Percentiles rank a stretch among this genome's conserved stretches.
Evolutionary conservation across 53 echinoderm and acorn worm species (phyloP).

Genomic region (Hippasteria phrygiana): DNA sequence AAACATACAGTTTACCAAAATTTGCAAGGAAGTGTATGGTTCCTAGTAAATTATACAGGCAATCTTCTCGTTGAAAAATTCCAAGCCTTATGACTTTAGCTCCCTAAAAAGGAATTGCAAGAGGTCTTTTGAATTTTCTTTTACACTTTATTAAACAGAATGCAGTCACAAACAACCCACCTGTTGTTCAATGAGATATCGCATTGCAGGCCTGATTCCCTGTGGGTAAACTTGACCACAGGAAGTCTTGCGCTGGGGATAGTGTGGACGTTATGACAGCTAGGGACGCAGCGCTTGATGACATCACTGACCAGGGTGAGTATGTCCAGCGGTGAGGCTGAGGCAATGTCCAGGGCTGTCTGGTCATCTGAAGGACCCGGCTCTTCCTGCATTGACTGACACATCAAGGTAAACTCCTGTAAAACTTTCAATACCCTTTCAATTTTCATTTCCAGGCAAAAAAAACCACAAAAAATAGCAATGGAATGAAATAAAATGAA

Average conservation of each 20-base stretch:
- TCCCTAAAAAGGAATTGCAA: too few species aligned
- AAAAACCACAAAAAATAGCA: too few species aligned
- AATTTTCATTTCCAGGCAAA: too few species aligned
- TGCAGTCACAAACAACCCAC: conserved; percentile 9
- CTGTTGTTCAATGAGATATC: conserved; percentile 91
- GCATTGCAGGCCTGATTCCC: conserved; percentile 85
- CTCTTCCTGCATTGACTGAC: neutral
- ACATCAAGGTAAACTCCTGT: neutral
- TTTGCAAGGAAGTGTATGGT: too few species aligned
- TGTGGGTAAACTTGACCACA: conserved; percentile 90
- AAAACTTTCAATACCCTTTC: neutral
- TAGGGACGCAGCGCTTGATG: conserved; percentile 86
- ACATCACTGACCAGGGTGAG: conserved; percentile 81
- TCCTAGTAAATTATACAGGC: too few species aligned
- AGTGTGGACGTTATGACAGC: conserved; percentile 77
- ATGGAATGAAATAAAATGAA: too few species aligned
- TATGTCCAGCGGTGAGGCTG: conserved; percentile 61
- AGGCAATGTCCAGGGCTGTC: conserved; percentile 22
- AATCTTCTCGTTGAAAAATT: too few species aligned
- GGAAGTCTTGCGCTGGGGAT: conserved; percentile 86
- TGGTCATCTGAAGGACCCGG: conserved; percentile 21
- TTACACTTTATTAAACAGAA: neutral
- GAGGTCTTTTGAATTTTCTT: too few species aligned
- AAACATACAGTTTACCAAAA: too few species aligned
- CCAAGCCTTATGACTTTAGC: too few species aligned